Evolutionary conservation across 2,113 vertebrate genomes (phyloP).

Genomic region (Xiphophorus couchianus): DNA sequence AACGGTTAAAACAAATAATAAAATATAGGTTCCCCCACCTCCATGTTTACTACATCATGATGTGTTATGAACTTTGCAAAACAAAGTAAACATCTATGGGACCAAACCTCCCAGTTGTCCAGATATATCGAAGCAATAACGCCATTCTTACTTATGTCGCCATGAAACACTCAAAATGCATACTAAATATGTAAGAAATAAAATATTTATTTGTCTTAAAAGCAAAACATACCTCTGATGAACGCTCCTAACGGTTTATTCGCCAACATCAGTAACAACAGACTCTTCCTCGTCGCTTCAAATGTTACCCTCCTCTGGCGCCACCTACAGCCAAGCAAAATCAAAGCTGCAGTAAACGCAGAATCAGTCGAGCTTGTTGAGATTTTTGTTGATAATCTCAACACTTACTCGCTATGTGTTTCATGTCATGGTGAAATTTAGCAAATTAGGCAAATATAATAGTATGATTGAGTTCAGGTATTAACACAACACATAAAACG

Average conservation of each 20-base stretch:
- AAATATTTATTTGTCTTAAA: background rate
- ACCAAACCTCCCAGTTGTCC: background rate
- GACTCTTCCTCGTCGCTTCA: constrained; percentile 41
- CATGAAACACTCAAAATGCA: constrained; percentile 20
- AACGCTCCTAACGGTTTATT: background rate
- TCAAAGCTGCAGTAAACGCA: too few relatives aligned
- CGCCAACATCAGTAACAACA: constrained; percentile 4
- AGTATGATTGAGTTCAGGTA: too few relatives aligned
- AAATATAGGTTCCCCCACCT: background rate
- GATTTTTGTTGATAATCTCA: background rate
- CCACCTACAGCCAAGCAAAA: constrained; percentile 16
- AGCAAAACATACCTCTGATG: background rate
- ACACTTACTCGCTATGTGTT: background rate
- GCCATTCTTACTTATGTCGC: constrained; percentile 11
- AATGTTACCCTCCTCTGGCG: background rate
- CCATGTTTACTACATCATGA: background rate
- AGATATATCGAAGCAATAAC: background rate
- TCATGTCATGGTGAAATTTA: background rate
- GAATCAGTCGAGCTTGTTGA: background rate
- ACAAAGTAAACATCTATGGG: background rate
- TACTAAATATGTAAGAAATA: background rate
- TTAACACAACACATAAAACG: too few relatives aligned
- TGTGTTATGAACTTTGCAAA: background rate
- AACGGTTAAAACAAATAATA: background rate
- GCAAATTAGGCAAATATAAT: too few relatives aligned